Base-by-base conservation (phyloP, 2,888 invertebrate species). In the Criorhina ranunculi region DNA sequence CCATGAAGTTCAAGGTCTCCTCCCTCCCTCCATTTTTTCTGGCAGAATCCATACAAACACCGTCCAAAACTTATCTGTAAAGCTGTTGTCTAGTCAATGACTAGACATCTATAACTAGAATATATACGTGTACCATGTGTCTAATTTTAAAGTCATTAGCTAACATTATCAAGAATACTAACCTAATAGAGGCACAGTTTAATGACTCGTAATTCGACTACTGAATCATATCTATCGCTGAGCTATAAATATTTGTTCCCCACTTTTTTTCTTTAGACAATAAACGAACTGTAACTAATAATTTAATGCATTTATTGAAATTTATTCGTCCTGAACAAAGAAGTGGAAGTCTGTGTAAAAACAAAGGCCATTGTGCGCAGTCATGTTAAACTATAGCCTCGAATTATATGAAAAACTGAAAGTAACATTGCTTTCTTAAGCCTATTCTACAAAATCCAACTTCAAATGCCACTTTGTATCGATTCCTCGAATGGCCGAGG, bases 271-370 rank as follows among this genome's bases (percentile, higher is more conserved):
- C 4, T 33, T 31, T 17, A 44, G 12, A 29, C 44, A 33, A 31
- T 11, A 19, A 33, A 8, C 17, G 17, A 46, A 42, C 15, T 60
- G 42, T 5, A 31, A 15, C n/a, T 31, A 31, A 40, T 44, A 31
- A 17, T 7, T 44, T 15, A 24, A 17, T 33, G 7, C 5, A 6
- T 57, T 37, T 40, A 19, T 9, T 9, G n/a, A n/a, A 12, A 31
- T 51, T 62, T 33, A 33, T 44, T 12, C 8, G 15, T 15, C 35
- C 12, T 33, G 53, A 44, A 44, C 44, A 53, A 64, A 44, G 33
- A 73, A 44, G 33, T 33, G 33, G 24, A 73, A 64, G 15, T 55
- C 40, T 15, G 24, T 35, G n/a, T n/a, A n/a, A 53, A 42, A 8
- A 12, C n/a, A 44, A 55, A 62, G 31, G 40, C 33, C 46, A 62